phyloP scores from a whole-genome alignment of 2,888 invertebrate species.

The Platynereis dumerilii region DNA sequence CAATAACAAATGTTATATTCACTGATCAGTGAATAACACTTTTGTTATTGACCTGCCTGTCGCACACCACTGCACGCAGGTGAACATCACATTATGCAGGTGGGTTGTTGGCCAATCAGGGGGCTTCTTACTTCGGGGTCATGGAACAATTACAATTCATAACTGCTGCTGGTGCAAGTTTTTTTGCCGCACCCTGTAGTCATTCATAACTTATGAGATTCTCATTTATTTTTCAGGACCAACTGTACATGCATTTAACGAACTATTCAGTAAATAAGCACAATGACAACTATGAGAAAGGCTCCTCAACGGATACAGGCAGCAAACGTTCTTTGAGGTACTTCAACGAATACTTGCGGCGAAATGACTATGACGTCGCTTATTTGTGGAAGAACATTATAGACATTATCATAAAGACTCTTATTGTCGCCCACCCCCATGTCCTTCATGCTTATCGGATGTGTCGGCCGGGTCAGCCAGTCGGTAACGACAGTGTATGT shows the following conservation, averaged over 20 bases:
- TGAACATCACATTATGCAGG: too few relatives aligned
- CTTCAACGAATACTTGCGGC: constrained; percentile 59
- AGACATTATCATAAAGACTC: constrained; percentile 61
- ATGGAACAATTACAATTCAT: too few relatives aligned
- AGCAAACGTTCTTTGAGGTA: constrained; percentile 61
- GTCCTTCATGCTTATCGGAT: constrained; percentile 62
- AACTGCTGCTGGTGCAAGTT: too few relatives aligned
- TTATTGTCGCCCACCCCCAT: constrained; percentile 59
- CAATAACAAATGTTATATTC: too few relatives aligned
- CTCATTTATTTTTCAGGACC: constrained; percentile 48
- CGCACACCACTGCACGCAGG: too few relatives aligned
- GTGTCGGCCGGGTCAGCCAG: constrained; percentile 61
- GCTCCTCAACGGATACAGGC: constrained; percentile 51
- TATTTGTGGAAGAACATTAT: constrained; percentile 59
- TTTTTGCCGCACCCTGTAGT: too few relatives aligned
- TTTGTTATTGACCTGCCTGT: too few relatives aligned
- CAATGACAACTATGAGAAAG: constrained; percentile 60
- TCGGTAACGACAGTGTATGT: constrained; percentile 60
- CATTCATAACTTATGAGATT: too few relatives aligned
- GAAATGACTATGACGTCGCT: constrained; percentile 56
- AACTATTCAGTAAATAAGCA: constrained; percentile 65
- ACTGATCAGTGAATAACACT: too few relatives aligned
- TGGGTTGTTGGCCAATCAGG: too few relatives aligned
- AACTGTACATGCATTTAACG: constrained; percentile 63
- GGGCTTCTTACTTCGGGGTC: too few relatives aligned